Conservation (phyloP, 2,113 vertebrate genomes). For the Equus quagga region DNA sequence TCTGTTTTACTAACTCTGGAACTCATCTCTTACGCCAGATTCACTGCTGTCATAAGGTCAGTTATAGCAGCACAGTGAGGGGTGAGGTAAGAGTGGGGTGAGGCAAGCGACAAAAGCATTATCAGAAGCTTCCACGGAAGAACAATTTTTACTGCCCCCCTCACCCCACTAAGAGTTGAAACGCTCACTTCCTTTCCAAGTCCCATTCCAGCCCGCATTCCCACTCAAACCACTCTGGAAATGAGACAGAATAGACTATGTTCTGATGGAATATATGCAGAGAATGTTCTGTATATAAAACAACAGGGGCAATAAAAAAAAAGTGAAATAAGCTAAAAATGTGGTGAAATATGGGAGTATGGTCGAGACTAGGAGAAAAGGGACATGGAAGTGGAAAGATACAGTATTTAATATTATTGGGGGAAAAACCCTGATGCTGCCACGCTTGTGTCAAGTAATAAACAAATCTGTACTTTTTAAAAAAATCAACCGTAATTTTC, state of each 20-base stretch:
- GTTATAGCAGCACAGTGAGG: not conserved
- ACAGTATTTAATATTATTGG: not conserved
- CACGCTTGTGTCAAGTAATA: not conserved
- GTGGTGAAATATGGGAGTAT: not conserved
- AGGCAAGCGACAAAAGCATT: not conserved
- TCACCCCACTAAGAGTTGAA: not conserved
- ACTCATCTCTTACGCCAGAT: not conserved
- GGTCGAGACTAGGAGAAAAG: not conserved
- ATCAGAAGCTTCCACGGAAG: not conserved
- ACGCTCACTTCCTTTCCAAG: not conserved
- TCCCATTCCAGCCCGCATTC: not conserved
- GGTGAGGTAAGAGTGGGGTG: not conserved
- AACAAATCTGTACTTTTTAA: not conserved
- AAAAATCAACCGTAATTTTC: not conserved
- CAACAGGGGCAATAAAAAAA: not conserved
- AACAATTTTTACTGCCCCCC: not conserved
- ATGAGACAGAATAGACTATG: rapidly evolving
- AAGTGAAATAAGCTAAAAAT: too few relatives aligned
- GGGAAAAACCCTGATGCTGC: rapidly evolving
- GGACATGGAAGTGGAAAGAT: not conserved
- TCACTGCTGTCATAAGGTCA: not conserved
- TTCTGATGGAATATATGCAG: too few relatives aligned
- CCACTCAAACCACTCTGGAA: not conserved
- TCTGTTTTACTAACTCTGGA: not conserved
- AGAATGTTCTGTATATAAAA: not conserved